A percentile compares a stretch with the other conserved stretches of the same genome.
Evolutionary conservation across 1,140 invertebrate species (phyloP).

Genomic region (Musca domestica): DNA sequence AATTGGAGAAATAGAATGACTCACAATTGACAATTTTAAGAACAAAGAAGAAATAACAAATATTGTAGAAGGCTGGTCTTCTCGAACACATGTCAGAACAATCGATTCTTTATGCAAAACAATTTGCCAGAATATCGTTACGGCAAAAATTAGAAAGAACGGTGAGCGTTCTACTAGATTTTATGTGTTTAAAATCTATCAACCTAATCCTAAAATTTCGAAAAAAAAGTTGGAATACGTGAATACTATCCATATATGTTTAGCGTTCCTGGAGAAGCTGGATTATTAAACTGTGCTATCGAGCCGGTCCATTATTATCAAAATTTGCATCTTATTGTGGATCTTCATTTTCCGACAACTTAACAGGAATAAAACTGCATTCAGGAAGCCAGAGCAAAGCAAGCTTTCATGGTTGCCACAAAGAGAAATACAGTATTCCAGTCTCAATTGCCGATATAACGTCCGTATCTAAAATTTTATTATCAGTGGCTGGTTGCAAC

Average conservation of each 20-base stretch:
- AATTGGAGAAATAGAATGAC: not conserved
- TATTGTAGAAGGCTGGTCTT: not conserved
- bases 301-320: not conserved
- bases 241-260: not conserved
- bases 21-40: not conserved
- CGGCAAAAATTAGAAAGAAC: not conserved
- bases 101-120: not conserved
- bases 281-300: not conserved
- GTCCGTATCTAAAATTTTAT: not conserved
- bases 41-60: not conserved
- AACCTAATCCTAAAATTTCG: not conserved
- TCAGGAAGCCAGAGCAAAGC: not conserved
- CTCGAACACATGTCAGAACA: not conserved
- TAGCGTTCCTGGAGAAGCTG: not conserved
- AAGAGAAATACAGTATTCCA: not conserved
- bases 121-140: not conserved
- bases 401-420: not conserved
- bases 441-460: not conserved
- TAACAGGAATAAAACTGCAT: not conserved
- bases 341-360: not conserved
- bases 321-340: not conserved
- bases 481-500: not conserved
- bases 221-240: not conserved
- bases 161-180: not conserved
- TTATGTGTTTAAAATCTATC: not conserved